phyloP scores from a whole-genome alignment of 2,113 vertebrate genomes.

The Psammodynastes pulverulentus region DNA sequence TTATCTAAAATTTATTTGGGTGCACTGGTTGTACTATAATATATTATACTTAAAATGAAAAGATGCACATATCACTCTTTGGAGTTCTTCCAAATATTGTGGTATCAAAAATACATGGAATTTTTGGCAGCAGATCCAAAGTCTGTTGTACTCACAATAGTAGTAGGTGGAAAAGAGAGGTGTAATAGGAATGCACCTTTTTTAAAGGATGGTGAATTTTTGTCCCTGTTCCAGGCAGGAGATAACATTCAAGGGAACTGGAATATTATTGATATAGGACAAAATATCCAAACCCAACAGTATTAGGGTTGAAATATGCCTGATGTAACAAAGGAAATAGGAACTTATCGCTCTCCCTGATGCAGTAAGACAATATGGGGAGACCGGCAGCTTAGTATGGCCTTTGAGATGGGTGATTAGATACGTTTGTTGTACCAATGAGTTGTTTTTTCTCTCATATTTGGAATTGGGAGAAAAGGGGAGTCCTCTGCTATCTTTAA shows the following conservation, averaged over 20 bases:
- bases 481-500: background rate
- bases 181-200: background rate
- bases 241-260: background rate
- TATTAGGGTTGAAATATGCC: background rate
- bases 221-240: background rate
- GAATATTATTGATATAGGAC: too few relatives aligned
- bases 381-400: background rate
- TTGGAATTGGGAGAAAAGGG: background rate
- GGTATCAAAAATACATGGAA: background rate
- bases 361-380: background rate
- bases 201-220: background rate
- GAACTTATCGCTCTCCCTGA: background rate
- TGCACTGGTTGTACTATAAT: background rate
- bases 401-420: too few relatives aligned
- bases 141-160: too few relatives aligned
- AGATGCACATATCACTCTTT: background rate
- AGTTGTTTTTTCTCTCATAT: background rate
- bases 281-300: background rate
- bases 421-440: background rate
- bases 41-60: rapidly evolving
- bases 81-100: background rate
- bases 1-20: background rate
- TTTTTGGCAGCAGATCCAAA: background rate
- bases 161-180: background rate
- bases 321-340: background rate